Evolutionary conservation across 2,888 invertebrate species (phyloP).

Genomic region (Petrolisthes cinctipes): DNA sequence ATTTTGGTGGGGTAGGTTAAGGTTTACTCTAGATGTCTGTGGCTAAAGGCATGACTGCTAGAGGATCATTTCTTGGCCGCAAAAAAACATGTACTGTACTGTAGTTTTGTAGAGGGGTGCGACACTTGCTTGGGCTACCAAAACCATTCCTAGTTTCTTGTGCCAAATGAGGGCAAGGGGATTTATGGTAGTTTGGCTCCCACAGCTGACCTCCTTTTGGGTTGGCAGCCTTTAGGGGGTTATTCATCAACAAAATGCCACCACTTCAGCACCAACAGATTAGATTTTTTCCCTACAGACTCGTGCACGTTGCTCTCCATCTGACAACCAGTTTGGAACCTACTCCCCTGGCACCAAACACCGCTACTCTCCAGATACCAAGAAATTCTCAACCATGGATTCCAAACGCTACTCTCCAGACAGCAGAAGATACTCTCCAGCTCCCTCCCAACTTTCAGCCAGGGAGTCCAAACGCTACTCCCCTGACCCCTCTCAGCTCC

Average conservation of each 20-base stretch:
- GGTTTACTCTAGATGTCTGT: too few relatives aligned
- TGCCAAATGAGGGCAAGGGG: too few relatives aligned
- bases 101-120: too few relatives aligned
- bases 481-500: slow-evolving; percentile 21
- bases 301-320: slow-evolving; percentile 58
- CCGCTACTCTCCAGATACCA: slow-evolving; percentile 55
- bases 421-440: slow-evolving; percentile 49
- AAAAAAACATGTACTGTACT: too few relatives aligned
- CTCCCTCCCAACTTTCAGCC: slow-evolving; percentile 1
- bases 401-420: slow-evolving; percentile 60
- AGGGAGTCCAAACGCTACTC: slow-evolving; percentile 23
- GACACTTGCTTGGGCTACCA: too few relatives aligned
- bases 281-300: slow-evolving; percentile 25
- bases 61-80: too few relatives aligned
- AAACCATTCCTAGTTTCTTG: too few relatives aligned
- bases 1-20: too few relatives aligned
- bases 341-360: slow-evolving; percentile 63
- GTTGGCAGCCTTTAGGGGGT: neutral
- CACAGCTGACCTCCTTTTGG: neutral
- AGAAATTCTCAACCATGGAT: slow-evolving; percentile 64
- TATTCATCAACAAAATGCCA: neutral
- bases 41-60: too few relatives aligned
- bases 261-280: neutral
- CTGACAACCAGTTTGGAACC: slow-evolving; percentile 64
- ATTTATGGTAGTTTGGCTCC: neutral